Evolutionary conservation across 2,113 vertebrate species (phyloP), one percentile per base, ranked within the genome.

Genomic region (Mugil cephalus): DNA sequence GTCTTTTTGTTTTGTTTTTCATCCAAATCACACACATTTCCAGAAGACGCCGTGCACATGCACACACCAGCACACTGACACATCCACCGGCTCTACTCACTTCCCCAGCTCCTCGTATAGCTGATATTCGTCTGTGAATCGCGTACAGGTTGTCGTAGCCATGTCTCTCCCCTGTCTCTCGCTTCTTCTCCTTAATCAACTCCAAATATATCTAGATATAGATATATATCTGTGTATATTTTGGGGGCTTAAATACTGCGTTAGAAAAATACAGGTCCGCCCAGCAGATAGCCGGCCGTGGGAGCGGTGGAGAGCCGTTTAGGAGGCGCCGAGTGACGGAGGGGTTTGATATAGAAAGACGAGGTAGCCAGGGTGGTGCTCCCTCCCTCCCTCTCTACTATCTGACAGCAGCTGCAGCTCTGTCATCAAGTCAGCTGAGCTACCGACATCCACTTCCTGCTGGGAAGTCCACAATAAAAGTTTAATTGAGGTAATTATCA

Each of bases 51-150:
- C 14, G 13, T 12, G 3, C 34, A 13, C 42, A 53, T 7, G 34
- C 59, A 2, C 45, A 13, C 45, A 9, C 36, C 35, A 12, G 5
- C 21, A 13, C 24, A 48, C 39, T 9, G 4, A 30, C 35, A 21
- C 0, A 7, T n/a, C 8, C 18, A 8, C 18, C 24, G 24, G 24
- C 24, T 30, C 24, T 10, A 92, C 96, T 97, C 94, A 97, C 96
- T 98, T 97, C 87, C 96, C 96, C 91, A 98, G 96, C 92, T 98
- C 96, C 92, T 98, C 96, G 85, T 97, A 97, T 6, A 98, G 95
- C 95, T 98, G 96, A 87, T 93, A 98, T 66, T 98, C 96, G 91
- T 98, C 96, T 54, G 96, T 97, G 91, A 98, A 98, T 84, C 96
- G 94, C 83, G 96, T 98, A 87, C 96, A 98, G 94, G 96, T 96